phyloP scores from a whole-genome alignment of 2,113 vertebrate species.

The Nothoprocta pentlandii region DNA sequence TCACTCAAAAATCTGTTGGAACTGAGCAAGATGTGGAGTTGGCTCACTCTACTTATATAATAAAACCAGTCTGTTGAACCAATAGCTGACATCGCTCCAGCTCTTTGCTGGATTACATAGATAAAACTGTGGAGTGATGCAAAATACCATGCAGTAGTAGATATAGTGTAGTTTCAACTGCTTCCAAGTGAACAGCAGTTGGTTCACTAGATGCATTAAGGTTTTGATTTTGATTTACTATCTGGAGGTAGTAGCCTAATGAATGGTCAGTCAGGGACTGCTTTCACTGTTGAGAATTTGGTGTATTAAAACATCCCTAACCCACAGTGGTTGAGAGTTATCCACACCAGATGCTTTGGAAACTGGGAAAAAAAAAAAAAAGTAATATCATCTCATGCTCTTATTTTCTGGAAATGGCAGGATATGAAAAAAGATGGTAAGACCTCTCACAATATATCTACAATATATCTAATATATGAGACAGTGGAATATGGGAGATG shows the following conservation, averaged over 20 bases:
- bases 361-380: too few species aligned
- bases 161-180: neutral
- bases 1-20: neutral
- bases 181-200: neutral
- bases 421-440: neutral
- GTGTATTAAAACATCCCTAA: neutral
- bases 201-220: neutral
- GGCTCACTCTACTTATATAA: neutral
- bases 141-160: neutral
- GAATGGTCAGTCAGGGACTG: neutral
- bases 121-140: neutral
- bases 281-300: neutral
- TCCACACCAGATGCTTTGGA: too few species aligned
- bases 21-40: neutral
- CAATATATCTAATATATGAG: neutral
- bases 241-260: neutral
- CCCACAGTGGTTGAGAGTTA: neutral
- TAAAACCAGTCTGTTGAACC: neutral
- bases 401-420: neutral
- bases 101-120: neutral
- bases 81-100: neutral
- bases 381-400: too few species aligned
- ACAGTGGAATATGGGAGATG: neutral
- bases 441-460: neutral
- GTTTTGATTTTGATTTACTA: neutral